Conservation (phyloP, 1,140 invertebrate species). For the Trachelipus rathkii region DNA sequence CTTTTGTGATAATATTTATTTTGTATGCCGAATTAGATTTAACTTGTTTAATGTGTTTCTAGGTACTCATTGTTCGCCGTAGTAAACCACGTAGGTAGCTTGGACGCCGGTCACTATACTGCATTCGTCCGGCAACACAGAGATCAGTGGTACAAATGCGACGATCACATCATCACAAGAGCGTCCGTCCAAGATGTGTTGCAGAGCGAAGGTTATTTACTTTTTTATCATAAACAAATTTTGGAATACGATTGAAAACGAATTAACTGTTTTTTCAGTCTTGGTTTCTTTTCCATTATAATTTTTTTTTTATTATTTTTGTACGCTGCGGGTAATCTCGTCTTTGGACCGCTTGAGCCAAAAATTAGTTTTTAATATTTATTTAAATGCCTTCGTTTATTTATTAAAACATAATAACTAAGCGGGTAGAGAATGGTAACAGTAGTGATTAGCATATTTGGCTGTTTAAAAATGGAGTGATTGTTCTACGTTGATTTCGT, state of each 20-base stretch:
- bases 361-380: not conserved
- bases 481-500: too few relatives aligned
- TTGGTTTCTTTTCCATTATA: not conserved
- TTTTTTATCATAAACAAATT: constrained; percentile 90
- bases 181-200: constrained; percentile 84
- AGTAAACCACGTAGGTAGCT: constrained; percentile 88
- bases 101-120: constrained; percentile 92
- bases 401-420: too few relatives aligned
- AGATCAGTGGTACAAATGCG: constrained; percentile 94
- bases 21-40: not conserved
- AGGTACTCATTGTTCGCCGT: constrained; percentile 90
- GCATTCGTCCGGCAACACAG: constrained; percentile 87
- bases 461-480: too few relatives aligned
- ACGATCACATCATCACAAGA: constrained; percentile 87
- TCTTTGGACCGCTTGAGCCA: not conserved
- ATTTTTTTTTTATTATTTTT: not conserved
- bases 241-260: constrained; percentile 66
- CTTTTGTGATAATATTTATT: not conserved
- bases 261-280: not conserved
- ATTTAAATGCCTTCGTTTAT: too few relatives aligned
- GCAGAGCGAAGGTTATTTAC: constrained; percentile 89
- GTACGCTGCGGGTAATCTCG: not conserved
- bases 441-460: too few relatives aligned
- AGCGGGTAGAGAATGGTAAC: too few relatives aligned
- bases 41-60: constrained; percentile 20